Base-by-base conservation (phyloP, 2,888 invertebrate species). In the Neoscelio sp. region DNA sequence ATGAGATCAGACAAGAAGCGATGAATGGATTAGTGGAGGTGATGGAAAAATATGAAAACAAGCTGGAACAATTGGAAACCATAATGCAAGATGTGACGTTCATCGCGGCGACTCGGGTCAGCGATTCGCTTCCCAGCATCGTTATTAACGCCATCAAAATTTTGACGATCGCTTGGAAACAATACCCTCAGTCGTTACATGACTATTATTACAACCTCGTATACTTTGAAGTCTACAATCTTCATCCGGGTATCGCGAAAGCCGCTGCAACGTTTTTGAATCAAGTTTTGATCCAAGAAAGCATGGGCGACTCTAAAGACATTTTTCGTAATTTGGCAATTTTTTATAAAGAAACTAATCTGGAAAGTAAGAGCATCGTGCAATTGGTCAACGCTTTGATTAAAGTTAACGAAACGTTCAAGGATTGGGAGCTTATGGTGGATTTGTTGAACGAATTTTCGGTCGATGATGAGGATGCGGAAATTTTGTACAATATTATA, bases 311-410 rank as follows among this genome's bases (percentile, higher is more conserved):
- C 8, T 46, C 23, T 2, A 62, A 26, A 35, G 0, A n/a, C 1
- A 0, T 17, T 20, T 40, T 40, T 0, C 23, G n/a, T 0, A 40
- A 64, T n/a, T 8, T 64, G 17, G 50, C 50, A 0, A 35, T 23
- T 0, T 62, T 62, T 33, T 62, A 62, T 7, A 33, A 46, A 7
- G 62, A 62, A 62, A 35, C 62, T n/a, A 8, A 10, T 3, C n/a
- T n/a, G n/a, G n/a, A 20, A 7, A 33, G 20, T 15, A 33, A 46
- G 35, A 46, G 46, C 18, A 7, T 23, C 3, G 2, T 13, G 23
- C 17, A 35, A 35, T 23, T 62, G n/a, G 28, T 46, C 2, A 46
- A 46, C 46, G 7, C 62, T 1, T 35, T 62, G 7, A 2, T n/a
- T 10, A 35, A 10, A 13, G 13, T 33, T 3, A 62, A 33, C 4